Evolutionary conservation across 2,797 vertebrate genomes (phyloP).

Genomic region (Pagetopsis macropterus): DNA sequence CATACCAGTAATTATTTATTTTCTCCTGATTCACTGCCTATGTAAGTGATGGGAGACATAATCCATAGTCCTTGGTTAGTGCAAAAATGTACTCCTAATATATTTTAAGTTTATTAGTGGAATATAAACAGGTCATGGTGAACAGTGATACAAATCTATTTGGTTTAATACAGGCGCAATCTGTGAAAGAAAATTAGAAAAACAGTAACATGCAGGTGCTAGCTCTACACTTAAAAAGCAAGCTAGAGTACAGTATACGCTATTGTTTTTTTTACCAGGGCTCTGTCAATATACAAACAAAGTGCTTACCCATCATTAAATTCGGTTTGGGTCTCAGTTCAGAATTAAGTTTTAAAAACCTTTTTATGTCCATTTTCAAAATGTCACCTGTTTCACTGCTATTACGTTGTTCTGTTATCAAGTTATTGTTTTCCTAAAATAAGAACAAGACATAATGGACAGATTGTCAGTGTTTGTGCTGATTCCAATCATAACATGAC

Average conservation of each 20-base stretch:
- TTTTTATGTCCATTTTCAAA: background rate
- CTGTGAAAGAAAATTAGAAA: background rate
- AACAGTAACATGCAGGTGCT: no score
- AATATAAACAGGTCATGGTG: background rate
- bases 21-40: no score
- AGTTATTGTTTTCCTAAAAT: background rate
- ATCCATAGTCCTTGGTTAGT: background rate
- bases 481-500: no score
- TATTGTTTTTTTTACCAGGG: background rate
- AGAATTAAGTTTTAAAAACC: background rate
- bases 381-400: background rate
- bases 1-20: background rate
- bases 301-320: background rate
- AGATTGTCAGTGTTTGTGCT: no score
- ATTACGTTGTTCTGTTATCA: background rate
- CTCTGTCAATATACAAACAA: background rate
- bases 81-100: background rate
- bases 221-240: background rate
- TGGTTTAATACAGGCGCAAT: background rate
- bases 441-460: no score
- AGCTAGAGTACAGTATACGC: no score
- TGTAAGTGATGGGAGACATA: background rate
- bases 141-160: background rate
- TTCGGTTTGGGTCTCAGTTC: background rate
- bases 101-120: background rate